Conservation (phyloP, 2,113 vertebrate genomes). For the Syngnathus typhle region DNA sequence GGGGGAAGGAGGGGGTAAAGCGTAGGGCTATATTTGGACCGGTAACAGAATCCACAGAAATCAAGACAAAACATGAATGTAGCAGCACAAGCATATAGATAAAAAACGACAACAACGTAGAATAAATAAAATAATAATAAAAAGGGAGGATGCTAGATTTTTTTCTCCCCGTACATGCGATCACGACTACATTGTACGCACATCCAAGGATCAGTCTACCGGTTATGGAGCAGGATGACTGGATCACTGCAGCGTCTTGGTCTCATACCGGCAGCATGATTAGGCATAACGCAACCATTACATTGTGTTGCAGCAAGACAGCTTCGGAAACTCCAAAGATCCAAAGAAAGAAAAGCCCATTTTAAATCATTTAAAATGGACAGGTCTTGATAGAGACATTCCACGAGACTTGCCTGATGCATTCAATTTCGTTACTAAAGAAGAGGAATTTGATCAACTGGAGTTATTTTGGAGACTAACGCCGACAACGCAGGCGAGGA, state of each 20-base stretch:
- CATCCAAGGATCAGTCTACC: constrained; percentile 44
- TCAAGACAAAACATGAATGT: constrained; percentile 61
- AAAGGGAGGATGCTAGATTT: neutral
- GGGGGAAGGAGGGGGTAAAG: constrained; percentile 37
- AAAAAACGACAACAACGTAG: constrained; percentile 13
- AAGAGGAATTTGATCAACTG: constrained; percentile 24
- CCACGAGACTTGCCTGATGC: constrained; percentile 16
- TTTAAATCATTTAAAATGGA: neutral
- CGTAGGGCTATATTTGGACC: constrained; percentile 67
- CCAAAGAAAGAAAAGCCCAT: neutral
- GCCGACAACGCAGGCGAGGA: constrained; percentile 33
- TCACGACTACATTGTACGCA: neutral
- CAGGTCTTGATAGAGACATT: constrained; percentile 9
- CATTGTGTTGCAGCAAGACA: constrained; percentile 63
- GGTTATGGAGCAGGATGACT: constrained; percentile 44
- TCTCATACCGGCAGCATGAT: constrained; percentile 68
- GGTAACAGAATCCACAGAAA: constrained; percentile 63
- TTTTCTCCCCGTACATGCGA: neutral
- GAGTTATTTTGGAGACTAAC: constrained; percentile 53
- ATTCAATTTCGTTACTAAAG: neutral
- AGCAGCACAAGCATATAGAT: constrained; percentile 44
- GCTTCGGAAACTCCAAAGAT: constrained; percentile 57
- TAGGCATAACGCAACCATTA: constrained; percentile 71
- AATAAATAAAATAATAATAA: too few species aligned
- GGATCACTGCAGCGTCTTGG: constrained; percentile 64